Base-by-base conservation (phyloP, 2,797 vertebrate species). In the Thalassophryne amazonica region DNA sequence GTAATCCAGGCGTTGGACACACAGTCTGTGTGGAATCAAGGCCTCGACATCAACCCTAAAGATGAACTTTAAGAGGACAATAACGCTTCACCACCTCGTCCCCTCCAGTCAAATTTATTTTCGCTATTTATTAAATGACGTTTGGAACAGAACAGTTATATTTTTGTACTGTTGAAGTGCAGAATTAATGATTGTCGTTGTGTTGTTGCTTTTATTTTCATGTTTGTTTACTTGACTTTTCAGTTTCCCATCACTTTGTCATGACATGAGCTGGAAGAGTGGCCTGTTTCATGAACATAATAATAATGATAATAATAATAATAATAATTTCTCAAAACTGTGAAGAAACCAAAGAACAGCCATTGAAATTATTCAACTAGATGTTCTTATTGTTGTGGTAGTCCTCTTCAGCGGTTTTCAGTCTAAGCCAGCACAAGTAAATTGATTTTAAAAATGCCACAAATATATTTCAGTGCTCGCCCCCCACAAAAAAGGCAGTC, bases 141-240 rank as follows among this genome's bases (percentile, higher is more conserved):
- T 91, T 90, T 88, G 91, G 84, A 92, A 92, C 81, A 94, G 90
- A 96, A 93, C 86, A 55, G 60, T 89, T 94, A 86, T 95, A 97
- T 97, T 95, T 98, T 97, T 96, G 89, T 96, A 97, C 91, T 93
- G 90, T 91, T 93, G 89, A 92, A 92, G 85, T 93, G 85, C 77
- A 39, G 81, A 52, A 56, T 68, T 51, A 57, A 68, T 80, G 51
- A 69, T 66, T 57, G 58, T 56, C 9, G 7, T 56, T 30, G 2
- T 12, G 33, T 16, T 47, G 13, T 12, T 39, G 3, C 35, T 23
- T 33, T 21, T 38, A 34, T 16, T 49, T 30, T 16, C 7, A n/a
- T 54, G 12, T 55, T 56, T 55, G 47, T 28, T 38, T 55, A 40
- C 60, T 49, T 32, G 11, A 28, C 37, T 27, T 19, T 14, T 39